Conservation (phyloP, 2,888 invertebrate species). For the Orthonevra nobilis region DNA sequence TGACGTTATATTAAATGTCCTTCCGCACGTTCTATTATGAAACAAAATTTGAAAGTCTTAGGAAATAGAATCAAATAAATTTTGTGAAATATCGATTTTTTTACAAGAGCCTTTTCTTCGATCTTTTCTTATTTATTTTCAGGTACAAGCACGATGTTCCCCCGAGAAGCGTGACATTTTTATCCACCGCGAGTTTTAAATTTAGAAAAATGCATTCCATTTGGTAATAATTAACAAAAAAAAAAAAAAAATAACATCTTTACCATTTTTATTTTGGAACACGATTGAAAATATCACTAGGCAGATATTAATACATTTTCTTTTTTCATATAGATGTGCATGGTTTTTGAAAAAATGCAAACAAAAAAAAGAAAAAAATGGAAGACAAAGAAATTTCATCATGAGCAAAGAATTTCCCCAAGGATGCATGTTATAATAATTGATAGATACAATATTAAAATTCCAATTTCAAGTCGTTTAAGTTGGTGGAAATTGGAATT, state of each 20-base stretch:
- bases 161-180: not conserved
- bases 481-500: too few species aligned
- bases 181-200: constrained; percentile 24
- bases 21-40: constrained; percentile 17
- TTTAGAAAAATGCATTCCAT: constrained; percentile 50
- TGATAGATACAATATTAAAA: not conserved
- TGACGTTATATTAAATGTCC: constrained; percentile 41
- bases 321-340: not conserved
- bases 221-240: constrained; percentile 33
- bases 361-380: not conserved
- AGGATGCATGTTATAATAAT: constrained; percentile 5
- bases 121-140: too few species aligned
- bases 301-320: not conserved
- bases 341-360: not conserved
- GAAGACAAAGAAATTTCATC: not conserved
- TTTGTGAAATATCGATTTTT: not conserved
- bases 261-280: constrained; percentile 3
- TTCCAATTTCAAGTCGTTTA: not conserved
- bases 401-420: not conserved
- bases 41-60: not conserved
- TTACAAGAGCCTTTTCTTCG: not conserved
- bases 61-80: not conserved
- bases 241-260: too few species aligned
- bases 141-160: not conserved
- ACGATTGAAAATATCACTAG: not conserved